Base-by-base conservation (phyloP, 2,888 invertebrate genomes). In the Cheilosia vulpina region DNA sequence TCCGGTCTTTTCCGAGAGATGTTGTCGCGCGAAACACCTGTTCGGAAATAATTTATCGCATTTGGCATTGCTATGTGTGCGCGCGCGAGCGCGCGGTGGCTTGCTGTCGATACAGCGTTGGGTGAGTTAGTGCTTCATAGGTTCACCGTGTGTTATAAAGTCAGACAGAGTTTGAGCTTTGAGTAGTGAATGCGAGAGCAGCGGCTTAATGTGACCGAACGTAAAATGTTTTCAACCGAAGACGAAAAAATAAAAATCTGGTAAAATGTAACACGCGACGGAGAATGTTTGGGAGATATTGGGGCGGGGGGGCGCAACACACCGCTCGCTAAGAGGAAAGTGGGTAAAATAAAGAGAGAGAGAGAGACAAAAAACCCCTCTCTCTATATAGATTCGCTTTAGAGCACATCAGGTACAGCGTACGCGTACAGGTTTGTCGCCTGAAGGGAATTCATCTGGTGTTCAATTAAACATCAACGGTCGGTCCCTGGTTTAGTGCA, bases 21-120 rank as follows among this genome's bases (percentile, higher is more conserved):
- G 85, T 85, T 81, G 85, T 85, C 85, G 85, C 81, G 71, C 76
- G 76, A 77, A 81, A 85, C 85, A 85, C 85, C 85, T 85, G 85
- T 85, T 85, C 85, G 76, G 76, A 81, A 85, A 85, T 85, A 85
- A 81, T 85, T 85, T 85, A 85, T 85, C 72, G 85, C 77, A 57
- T 72, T 81, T 81, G 71, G 81, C 38, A 80, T 79, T 75, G 50
- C 58, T 62, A n/a, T 15, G 47, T 73, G 41, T 47, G 50, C 62
- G 43, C 27, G 53, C 17, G n/a, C n/a, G 77, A 27, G 24, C 47
- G 50, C 65, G 72, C 71, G 52, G 60, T 60, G 79, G 65, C 52
- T 65, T 71, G 69, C 65, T 81, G 52, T 62, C 76, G 69, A 55
- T 68, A 43, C 50, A 53, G 38, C 60, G 15, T 58, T 71, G 72